phyloP scores from a whole-genome alignment of 2,113 vertebrate species.

The Antechinus stuartii region DNA sequence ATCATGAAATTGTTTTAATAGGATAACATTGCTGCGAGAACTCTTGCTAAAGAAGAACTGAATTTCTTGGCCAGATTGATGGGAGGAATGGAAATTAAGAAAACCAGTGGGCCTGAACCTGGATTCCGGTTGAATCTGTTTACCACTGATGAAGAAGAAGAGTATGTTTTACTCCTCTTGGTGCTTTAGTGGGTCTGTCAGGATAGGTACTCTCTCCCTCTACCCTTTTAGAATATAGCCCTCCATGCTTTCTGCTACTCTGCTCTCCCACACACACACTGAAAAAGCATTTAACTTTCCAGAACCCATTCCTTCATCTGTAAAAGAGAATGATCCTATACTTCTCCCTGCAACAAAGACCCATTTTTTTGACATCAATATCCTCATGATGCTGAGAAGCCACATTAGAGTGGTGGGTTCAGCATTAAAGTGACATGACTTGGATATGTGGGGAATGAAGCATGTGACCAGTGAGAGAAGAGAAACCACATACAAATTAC shows the following conservation, averaged over 20 bases:
- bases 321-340: background rate
- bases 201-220: background rate
- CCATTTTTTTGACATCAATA: background rate
- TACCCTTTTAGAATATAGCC: background rate
- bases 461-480: background rate
- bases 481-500: background rate
- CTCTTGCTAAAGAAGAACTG: slow-evolving; percentile 97
- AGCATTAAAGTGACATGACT: background rate
- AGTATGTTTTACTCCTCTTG: slow-evolving; percentile 84
- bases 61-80: slow-evolving; percentile 95
- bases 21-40: slow-evolving; percentile 93
- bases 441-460: background rate
- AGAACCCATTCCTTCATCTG: background rate
- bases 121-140: slow-evolving; percentile 96
- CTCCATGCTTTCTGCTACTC: background rate
- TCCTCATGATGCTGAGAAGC: background rate
- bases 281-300: background rate
- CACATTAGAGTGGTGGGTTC: background rate
- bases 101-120: slow-evolving; percentile 84
- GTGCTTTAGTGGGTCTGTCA: background rate
- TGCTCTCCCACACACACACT: background rate
- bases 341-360: background rate
- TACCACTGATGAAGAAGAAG: slow-evolving; percentile 95
- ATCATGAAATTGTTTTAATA: slow-evolving; percentile 76
- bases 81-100: slow-evolving; percentile 92